These are phyloP conservation scores for Torymus tubicola DNA, from an alignment of 2,888 invertebrate genomes.

Conservation along the genomic window DNA sequence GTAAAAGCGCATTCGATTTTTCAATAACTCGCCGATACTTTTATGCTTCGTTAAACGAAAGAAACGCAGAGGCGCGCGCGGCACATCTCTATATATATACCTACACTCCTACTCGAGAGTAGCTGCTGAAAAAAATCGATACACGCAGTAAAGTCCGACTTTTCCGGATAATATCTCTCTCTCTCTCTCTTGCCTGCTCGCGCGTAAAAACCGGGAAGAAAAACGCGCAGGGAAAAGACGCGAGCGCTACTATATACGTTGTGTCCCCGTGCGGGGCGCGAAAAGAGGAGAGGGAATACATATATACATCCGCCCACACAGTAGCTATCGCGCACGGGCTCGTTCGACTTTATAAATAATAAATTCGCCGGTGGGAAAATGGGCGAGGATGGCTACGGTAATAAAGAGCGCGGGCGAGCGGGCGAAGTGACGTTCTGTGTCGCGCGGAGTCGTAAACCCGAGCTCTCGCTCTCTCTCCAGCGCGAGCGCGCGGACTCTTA, in stretches of 20 bases:
- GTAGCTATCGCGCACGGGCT: conserved; percentile 57
- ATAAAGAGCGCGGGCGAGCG: conserved; percentile 70
- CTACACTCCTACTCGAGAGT: too few species aligned
- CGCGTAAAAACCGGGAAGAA: conserved; percentile 11
- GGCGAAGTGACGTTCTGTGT: conserved; percentile 75
- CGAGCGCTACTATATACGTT: too few species aligned
- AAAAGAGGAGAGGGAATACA: too few species aligned
- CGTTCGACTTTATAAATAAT: conserved; percentile 73
- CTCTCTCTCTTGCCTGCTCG: not conserved
- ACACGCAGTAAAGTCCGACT: conserved; percentile 50
- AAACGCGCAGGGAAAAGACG: not conserved
- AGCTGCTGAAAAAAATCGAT: conserved; percentile 41
- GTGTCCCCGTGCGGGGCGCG: too few species aligned
- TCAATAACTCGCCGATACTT: conserved; percentile 46
- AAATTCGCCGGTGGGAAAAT: conserved; percentile 67
- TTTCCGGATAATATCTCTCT: conserved; percentile 48
- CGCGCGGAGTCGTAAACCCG: conserved; percentile 73
- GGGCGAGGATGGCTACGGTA: conserved; percentile 63
- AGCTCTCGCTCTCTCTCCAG: conserved; percentile 59
- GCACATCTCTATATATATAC: not conserved
- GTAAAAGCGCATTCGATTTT: conserved; percentile 41
- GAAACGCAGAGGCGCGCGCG: conserved; percentile 8
- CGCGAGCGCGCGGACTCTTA: conserved; percentile 66
- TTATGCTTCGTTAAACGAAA: conserved; percentile 39
- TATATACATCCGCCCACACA: too few species aligned